Base-by-base conservation (phyloP, 2,888 invertebrate species). In the Drosophila borborema region DNA sequence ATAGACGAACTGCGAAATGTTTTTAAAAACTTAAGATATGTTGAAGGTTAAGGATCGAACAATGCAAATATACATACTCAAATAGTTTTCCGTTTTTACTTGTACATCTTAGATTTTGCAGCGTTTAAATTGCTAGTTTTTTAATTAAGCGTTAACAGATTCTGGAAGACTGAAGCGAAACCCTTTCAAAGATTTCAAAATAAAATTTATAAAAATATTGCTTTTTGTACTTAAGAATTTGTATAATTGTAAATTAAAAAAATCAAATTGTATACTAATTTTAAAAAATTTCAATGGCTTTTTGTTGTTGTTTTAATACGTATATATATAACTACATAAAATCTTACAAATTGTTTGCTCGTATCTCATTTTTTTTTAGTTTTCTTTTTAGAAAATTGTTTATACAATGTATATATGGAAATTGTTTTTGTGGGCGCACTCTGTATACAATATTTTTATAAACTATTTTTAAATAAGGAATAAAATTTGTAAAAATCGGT, bases 401-500 rank as follows among this genome's bases (percentile, higher is more conserved):
- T 48, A 51, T 60, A 67, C 64, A 46, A 48, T 46, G 18, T 59
- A 38, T 60, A 60, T 64, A 56, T 66, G 81, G 63, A 59, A 63
- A 74, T 68, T 18, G 55, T 55, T 41, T 36, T 55, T 64, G 58
- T 45, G 49, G 49, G 55, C 54, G 38, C 71, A 31, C 55, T 54
- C 48, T 74, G 72, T 64, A 54, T 69, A 59, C 49, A 68, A 51
- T 60, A 43, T 64, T 68, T 48, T 59, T 74, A 63, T 53, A 18
- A 58, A 45, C 45, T 58, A 58, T 49, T 65, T 65, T 60, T 28
- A 72, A 68, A 64, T 58, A 78, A 74, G 49, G 66, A 77, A 54
- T 54, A 51, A 54, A 74, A 48, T 20, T 72, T 79, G 62, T 78
- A 79, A 77, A 82, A 82, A 80, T 82, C 74, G 73, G 73, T 77